Base-by-base conservation (phyloP, 2,888 invertebrate genomes). In the Hydrotaea diabolus region DNA sequence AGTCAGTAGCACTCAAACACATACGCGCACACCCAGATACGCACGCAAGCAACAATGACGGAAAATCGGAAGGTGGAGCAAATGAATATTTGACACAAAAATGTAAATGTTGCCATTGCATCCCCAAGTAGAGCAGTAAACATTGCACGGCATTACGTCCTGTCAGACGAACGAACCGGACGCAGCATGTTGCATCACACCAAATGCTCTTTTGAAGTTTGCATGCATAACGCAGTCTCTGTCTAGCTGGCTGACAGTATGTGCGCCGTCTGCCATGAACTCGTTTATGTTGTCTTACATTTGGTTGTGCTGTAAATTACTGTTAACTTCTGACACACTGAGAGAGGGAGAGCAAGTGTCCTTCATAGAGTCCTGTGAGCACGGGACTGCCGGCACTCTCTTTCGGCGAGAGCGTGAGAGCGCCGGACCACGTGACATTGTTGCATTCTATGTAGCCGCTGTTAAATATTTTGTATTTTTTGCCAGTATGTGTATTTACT, bases 371-470 rank as follows among this genome's bases (percentile, higher is more conserved):
- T 31, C 31, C 43, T 43, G 43, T 13, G 43, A 43, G 11, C 43
- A 43, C 15, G 15, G 39, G 39, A 39, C 5, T 39, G 11, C 13
- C 43, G 43, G 43, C 15, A 43, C 13, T 3, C 15, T 43, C 43
- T 43, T 9, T 43, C 7, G 15, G 5, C 43, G 43, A 43, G 15
- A 43, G 43, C 15, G 43, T 7, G 43, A 9, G 43, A 43, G 43
- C 2, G 31, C 66, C 72, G 81, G 82, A 82, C 73, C 85, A 85
- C 85, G 85, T 85, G 85, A 85, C 85, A 69, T 85, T 85, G 82
- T 85, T 82, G 82, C 79, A 82, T 82, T 84, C 76, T 79, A 62
- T 72, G 31, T 13, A 39, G 59, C 21, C 15, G 76, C 46, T 49
- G 8, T 69, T 13, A 43, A 17, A 46, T 57, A 46, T 8, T 55